Conservation (phyloP, 35 echinoderm and acorn worm species). For the Ophioderma brevispina region DNA sequence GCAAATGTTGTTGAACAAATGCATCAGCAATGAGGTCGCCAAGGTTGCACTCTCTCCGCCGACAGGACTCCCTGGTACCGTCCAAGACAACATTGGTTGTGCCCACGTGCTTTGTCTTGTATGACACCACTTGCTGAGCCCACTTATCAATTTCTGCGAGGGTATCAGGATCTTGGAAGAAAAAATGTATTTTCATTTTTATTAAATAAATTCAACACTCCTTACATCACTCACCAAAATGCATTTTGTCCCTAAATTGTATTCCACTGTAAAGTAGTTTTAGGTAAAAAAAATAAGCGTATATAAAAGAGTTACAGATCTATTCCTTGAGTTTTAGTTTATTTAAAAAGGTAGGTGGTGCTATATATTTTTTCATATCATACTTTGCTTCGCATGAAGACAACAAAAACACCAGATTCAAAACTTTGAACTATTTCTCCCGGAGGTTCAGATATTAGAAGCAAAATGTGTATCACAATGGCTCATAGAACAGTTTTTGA, state of each 20-base stretch:
- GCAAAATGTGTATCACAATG: too few relatives aligned
- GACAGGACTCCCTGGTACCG: background rate
- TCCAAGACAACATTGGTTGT: background rate
- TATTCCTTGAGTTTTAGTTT: too few relatives aligned
- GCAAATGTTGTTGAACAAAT: constrained; percentile 24
- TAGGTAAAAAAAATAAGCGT: background rate
- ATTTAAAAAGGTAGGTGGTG: too few relatives aligned
- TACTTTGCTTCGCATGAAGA: too few relatives aligned
- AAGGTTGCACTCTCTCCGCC: constrained; percentile 68
- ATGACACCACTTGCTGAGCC: background rate
- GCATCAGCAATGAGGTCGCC: constrained; percentile 73
- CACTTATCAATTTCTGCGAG: background rate
- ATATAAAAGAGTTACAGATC: background rate
- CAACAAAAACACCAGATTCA: too few relatives aligned
- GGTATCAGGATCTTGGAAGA: background rate
- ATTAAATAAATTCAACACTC: background rate
- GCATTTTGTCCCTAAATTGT: too few relatives aligned
- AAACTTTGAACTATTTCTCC: too few relatives aligned
- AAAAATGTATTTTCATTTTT: background rate
- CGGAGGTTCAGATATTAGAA: too few relatives aligned
- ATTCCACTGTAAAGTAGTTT: background rate
- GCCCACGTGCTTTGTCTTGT: background rate
- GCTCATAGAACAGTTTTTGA: too few relatives aligned
- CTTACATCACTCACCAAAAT: too few relatives aligned
- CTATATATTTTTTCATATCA: too few relatives aligned